A percentile compares a stretch with the other conserved stretches of the same genome.
These are phyloP conservation scores for Darevskia nairensis DNA, from an alignment of 2,797 vertebrate genomes.

Conservation along the genomic window DNA sequence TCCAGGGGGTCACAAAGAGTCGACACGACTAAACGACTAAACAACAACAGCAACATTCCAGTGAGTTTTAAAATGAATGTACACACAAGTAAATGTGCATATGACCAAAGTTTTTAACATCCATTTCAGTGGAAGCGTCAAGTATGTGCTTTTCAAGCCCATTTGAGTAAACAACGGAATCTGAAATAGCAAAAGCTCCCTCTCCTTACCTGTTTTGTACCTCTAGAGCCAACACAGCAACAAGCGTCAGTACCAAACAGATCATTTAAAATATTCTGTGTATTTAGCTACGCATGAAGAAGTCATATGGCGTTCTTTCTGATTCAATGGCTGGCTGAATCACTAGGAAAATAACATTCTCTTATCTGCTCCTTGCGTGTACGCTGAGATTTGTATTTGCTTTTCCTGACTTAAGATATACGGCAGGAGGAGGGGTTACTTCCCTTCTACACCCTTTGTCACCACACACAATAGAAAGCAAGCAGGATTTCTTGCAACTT, in stretches of 20 bases:
- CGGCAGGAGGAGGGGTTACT: constrained; percentile 12
- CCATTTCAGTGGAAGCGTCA: neutral
- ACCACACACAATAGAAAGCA: constrained; percentile 42
- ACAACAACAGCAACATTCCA: neutral
- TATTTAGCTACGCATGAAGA: constrained; percentile 30
- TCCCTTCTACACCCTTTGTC: constrained; percentile 38
- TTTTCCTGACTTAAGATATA: constrained; percentile 44
- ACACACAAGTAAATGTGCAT: neutral
- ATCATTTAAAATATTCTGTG: constrained; percentile 11
- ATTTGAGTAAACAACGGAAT: neutral
- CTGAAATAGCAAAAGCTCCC: neutral
- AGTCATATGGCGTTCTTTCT: constrained; percentile 22
- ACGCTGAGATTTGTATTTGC: constrained; percentile 24
- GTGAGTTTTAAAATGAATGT: neutral
- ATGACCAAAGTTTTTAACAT: neutral
- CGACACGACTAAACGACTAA: too few species aligned
- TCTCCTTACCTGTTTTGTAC: neutral
- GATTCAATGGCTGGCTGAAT: constrained; percentile 26
- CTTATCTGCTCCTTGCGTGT: constrained; percentile 7
- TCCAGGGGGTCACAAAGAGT: too few species aligned
- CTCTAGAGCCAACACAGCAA: neutral
- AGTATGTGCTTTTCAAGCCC: neutral
- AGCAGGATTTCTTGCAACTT: constrained; percentile 30
- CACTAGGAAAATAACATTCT: constrained; percentile 17
- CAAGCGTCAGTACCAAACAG: constrained; percentile 2